Percentiles rank a stretch among this genome's conserved stretches.
Conservation (phyloP, 2,797 vertebrate genomes). For the Tadarida brasiliensis region DNA sequence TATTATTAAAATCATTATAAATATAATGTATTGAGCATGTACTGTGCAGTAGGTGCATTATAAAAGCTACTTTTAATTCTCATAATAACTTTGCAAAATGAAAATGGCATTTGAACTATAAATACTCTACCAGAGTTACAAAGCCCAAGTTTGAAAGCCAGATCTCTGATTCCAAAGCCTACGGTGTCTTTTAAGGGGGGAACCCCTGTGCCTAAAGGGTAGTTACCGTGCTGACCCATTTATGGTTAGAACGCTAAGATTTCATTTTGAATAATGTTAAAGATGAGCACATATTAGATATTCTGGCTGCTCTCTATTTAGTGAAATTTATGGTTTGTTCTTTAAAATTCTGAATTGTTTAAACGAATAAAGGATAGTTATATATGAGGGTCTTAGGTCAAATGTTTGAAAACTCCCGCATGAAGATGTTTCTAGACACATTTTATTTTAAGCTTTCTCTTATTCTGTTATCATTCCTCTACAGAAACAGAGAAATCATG, state of each 20-base stretch:
- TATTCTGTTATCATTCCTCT: neutral
- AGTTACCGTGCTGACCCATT: neutral
- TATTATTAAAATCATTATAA: neutral
- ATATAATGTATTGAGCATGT: neutral
- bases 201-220: neutral
- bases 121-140: neutral
- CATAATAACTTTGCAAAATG: neutral
- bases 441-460: neutral
- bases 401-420: neutral
- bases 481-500: neutral
- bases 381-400: neutral
- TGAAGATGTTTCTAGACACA: neutral
- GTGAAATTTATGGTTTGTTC: neutral
- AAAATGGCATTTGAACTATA: neutral
- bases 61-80: neutral
- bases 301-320: neutral
- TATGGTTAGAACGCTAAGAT: neutral
- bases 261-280: conserved; percentile 18
- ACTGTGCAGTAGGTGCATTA: neutral
- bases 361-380: neutral
- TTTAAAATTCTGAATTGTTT: conserved; percentile 1
- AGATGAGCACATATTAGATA: neutral
- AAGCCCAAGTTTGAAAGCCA: neutral
- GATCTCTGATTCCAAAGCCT: neutral
- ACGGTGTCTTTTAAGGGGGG: neutral